Conservation (phyloP, 2,888 invertebrate genomes). For the Apantesis nais region DNA sequence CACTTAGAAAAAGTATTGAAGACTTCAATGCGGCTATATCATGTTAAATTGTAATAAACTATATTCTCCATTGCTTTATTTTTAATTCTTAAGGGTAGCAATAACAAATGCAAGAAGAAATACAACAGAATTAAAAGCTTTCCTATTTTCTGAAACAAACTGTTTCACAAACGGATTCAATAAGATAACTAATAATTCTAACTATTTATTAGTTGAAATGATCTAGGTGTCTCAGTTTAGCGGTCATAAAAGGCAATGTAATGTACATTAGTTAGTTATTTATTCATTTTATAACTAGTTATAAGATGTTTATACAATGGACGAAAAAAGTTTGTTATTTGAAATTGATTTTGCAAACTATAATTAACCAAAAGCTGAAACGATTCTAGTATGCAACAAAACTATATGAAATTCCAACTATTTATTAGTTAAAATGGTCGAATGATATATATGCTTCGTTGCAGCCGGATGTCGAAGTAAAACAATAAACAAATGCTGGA, state of each 20-base stretch:
- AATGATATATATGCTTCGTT: slow-evolving; percentile 48
- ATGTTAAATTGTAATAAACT: background rate
- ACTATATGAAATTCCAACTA: slow-evolving; percentile 36
- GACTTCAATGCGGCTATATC: background rate
- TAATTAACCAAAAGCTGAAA: background rate
- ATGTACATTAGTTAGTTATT: too few species aligned
- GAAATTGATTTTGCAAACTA: background rate
- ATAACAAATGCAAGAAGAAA: too few species aligned
- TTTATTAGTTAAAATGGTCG: slow-evolving; percentile 37
- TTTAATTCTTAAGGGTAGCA: background rate
- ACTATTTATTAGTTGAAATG: too few species aligned
- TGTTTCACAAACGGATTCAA: too few species aligned
- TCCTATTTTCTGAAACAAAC: too few species aligned
- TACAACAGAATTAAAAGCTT: too few species aligned
- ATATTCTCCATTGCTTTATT: background rate
- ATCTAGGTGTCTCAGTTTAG: background rate
- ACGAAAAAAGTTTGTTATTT: background rate
- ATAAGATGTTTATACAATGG: background rate
- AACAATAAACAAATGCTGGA: slow-evolving; percentile 54
- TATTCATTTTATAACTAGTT: background rate
- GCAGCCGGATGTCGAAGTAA: slow-evolving; percentile 41
- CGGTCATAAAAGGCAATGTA: background rate
- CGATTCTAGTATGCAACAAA: slow-evolving; percentile 14
- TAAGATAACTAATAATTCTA: too few species aligned
- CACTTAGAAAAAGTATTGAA: background rate